These are phyloP conservation scores for Oxytorus armatus DNA, from an alignment of 2,888 invertebrate species.

Conservation along the genomic window DNA sequence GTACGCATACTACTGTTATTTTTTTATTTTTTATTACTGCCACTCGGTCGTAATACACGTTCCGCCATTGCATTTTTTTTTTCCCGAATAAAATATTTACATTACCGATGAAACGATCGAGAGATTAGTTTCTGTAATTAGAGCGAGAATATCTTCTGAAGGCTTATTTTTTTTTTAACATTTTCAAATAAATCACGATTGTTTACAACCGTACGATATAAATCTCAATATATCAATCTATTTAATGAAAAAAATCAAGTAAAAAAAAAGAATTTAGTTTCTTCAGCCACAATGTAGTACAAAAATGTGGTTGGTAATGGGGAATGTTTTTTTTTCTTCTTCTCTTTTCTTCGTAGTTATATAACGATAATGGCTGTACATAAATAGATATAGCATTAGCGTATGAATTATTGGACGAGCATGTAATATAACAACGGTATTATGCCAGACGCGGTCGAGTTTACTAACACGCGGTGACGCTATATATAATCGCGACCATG, in stretches of 20 bases:
- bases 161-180: too few species aligned
- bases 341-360: not conserved
- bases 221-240: too few species aligned
- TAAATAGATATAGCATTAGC: slow-evolving; percentile 2
- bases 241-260: too few species aligned
- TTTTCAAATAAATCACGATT: too few species aligned
- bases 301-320: not conserved
- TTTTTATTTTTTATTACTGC: slow-evolving; percentile 6
- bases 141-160: too few species aligned
- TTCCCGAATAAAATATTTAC: not conserved
- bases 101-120: too few species aligned
- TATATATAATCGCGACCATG: not conserved
- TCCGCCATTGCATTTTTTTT: not conserved
- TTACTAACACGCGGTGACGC: slow-evolving; percentile 14
- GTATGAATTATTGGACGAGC: slow-evolving; percentile 24
- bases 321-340: not conserved
- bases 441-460: slow-evolving; percentile 5
- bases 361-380: not conserved
- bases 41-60: slow-evolving; percentile 1
- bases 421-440: not conserved
- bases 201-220: too few species aligned
- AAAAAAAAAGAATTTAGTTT: not conserved
- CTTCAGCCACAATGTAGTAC: not conserved
- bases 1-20: not conserved
- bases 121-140: too few species aligned